A percentile compares a stretch with the other conserved stretches of the same genome.
Conservation (phyloP, 2,888 invertebrate genomes). For the Suillia variegata region DNA sequence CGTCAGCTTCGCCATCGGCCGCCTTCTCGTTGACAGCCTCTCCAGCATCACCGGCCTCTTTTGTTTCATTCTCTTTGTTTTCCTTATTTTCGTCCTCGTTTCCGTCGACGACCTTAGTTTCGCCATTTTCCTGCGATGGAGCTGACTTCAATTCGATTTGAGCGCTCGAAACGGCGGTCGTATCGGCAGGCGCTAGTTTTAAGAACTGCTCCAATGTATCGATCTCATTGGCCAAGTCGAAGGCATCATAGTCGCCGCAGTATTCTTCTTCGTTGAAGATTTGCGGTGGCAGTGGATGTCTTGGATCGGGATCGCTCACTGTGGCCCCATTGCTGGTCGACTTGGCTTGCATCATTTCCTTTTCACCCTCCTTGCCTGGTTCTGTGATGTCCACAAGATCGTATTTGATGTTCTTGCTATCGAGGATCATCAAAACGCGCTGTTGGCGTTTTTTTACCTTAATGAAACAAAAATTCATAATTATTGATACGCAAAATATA, state of each 20-base stretch:
- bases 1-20: constrained; percentile 29
- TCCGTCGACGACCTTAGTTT: constrained; percentile 54
- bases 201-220: constrained; percentile 88
- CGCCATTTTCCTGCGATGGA: constrained; percentile 50
- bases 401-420: constrained; percentile 88
- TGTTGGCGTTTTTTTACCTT: constrained; percentile 97
- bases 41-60: constrained; percentile 29
- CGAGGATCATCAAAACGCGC: constrained; percentile 89
- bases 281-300: constrained; percentile 89
- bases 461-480: constrained; percentile 1
- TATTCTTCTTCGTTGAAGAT: constrained; percentile 86
- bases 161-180: constrained; percentile 60
- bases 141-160: constrained; percentile 62
- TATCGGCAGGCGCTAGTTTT: constrained; percentile 70
- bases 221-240: constrained; percentile 89
- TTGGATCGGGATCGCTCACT: constrained; percentile 73
- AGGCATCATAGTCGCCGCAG: constrained; percentile 93
- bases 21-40: constrained; percentile 27
- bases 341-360: constrained; percentile 91
- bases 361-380: constrained; percentile 85
- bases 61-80: constrained; percentile 40
- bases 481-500: background rate
- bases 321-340: constrained; percentile 77
- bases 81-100: constrained; percentile 54
- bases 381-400: constrained; percentile 93